These are phyloP conservation scores for Pteria penguin DNA, from an alignment of 2,888 invertebrate species.

Conservation along the genomic window DNA sequence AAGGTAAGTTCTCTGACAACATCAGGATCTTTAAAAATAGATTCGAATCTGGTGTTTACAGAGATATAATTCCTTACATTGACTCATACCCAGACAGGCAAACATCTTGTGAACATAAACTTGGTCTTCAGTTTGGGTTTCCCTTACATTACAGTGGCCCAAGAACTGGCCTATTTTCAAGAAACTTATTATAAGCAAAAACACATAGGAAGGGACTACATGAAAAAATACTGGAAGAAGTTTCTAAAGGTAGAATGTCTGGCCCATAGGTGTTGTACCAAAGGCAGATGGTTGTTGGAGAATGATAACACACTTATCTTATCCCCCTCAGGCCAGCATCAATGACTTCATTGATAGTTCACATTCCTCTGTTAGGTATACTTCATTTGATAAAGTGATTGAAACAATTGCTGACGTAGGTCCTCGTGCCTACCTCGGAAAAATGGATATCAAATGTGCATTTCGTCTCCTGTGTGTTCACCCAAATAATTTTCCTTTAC, in stretches of 20 bases:
- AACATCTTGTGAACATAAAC: not conserved
- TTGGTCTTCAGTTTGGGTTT: conserved; percentile 1
- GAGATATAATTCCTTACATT: not conserved
- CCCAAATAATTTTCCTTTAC: no score
- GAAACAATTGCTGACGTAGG: conserved; percentile 28
- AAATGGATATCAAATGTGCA: conserved; percentile 43
- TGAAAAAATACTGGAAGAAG: conserved; percentile 28
- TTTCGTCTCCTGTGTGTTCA: no score
- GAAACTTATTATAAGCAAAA: not conserved
- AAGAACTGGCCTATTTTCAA: not conserved
- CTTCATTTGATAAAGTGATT: conserved; percentile 32
- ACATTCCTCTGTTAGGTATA: no score
- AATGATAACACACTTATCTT: no score
- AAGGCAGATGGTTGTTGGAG: no score
- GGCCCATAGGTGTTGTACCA: conserved; percentile 29
- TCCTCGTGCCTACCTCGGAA: no score
- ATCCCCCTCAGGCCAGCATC: no score
- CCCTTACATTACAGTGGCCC: not conserved
- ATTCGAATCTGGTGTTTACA: no score
- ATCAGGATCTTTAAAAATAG: no score
- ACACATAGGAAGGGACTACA: not conserved
- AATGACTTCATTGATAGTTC: no score
- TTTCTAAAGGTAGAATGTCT: conserved; percentile 11
- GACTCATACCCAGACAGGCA: no score
- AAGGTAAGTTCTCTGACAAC: no score